These are phyloP conservation scores for Procapra przewalskii DNA, from an alignment of 2,113 vertebrate genomes.

Conservation along the genomic window DNA sequence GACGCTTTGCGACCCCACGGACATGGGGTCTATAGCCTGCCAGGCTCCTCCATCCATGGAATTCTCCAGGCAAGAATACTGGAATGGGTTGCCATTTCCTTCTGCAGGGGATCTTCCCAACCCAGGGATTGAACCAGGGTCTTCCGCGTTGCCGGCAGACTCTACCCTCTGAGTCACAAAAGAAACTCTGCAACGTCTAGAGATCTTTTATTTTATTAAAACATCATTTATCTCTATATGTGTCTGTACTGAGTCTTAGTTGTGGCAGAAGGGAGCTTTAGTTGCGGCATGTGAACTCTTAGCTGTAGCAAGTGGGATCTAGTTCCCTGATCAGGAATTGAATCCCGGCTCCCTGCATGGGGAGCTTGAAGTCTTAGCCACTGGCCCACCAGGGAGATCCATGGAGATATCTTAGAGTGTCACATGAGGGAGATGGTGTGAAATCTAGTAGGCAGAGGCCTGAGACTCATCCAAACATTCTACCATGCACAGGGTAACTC, in stretches of 20 bases:
- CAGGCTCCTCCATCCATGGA: background rate
- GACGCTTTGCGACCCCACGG: background rate
- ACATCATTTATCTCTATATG: background rate
- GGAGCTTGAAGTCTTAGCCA: background rate
- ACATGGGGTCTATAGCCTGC: background rate
- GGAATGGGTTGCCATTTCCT: background rate
- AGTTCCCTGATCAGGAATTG: background rate
- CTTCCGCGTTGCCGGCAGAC: background rate
- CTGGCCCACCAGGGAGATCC: background rate
- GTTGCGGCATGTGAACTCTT: background rate
- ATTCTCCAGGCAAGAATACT: background rate
- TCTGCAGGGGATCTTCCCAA: background rate
- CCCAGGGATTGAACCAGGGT: background rate
- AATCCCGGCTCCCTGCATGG: background rate
- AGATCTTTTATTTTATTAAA: background rate
- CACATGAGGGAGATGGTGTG: background rate
- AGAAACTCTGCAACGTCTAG: background rate
- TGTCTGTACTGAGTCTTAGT: background rate
- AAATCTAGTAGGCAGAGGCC: background rate
- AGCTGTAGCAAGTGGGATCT: background rate
- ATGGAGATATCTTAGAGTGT: background rate
- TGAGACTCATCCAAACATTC: background rate
- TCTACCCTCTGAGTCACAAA: background rate
- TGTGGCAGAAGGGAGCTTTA: background rate
- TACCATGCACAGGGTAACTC: background rate